A percentile compares a stretch with the other conserved stretches of the same genome.
phyloP scores from a whole-genome alignment of 1,140 invertebrate species.

The Drosophila ficusphila region DNA sequence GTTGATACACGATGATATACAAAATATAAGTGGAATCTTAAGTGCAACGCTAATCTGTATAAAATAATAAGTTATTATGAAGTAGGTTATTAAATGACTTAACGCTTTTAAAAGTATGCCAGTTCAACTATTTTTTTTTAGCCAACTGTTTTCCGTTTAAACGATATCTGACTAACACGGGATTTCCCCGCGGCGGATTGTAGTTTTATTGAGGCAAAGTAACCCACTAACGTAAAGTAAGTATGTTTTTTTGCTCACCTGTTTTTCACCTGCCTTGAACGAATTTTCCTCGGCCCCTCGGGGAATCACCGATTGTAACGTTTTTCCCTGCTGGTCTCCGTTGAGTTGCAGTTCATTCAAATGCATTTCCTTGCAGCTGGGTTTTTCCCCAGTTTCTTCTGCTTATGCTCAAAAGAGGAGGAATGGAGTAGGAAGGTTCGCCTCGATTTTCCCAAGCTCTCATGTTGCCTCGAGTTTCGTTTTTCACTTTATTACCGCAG shows the following conservation, averaged over 20 bases:
- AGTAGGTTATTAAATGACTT: too few relatives aligned
- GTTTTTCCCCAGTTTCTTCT: slow-evolving; percentile 7
- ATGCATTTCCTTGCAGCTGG: slow-evolving; percentile 32
- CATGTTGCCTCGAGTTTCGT: slow-evolving; percentile 27
- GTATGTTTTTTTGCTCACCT: slow-evolving; percentile 5
- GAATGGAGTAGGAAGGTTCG: not conserved
- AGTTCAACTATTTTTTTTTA: not conserved
- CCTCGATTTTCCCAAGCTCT: not conserved
- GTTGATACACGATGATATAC: not conserved
- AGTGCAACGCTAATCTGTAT: too few relatives aligned
- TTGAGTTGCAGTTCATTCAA: slow-evolving; percentile 33
- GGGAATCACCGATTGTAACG: not conserved
- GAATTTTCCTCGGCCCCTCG: slow-evolving; percentile 12
- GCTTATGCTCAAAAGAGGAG: not conserved
- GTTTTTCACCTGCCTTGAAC: slow-evolving; percentile 23
- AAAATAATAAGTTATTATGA: too few relatives aligned
- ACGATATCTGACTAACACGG: slow-evolving; percentile 10
- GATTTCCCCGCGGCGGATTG: slow-evolving; percentile 3
- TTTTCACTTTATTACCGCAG: slow-evolving; percentile 45
- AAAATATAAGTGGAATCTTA: too few relatives aligned
- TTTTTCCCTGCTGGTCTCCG: not conserved
- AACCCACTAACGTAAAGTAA: slow-evolving; percentile 22
- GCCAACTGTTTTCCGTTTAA: not conserved
- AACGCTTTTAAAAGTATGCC: not conserved
- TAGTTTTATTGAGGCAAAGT: slow-evolving; percentile 4